Evolutionary conservation across 2,797 vertebrate genomes (phyloP).

Genomic region (Macropodus opercularis): DNA sequence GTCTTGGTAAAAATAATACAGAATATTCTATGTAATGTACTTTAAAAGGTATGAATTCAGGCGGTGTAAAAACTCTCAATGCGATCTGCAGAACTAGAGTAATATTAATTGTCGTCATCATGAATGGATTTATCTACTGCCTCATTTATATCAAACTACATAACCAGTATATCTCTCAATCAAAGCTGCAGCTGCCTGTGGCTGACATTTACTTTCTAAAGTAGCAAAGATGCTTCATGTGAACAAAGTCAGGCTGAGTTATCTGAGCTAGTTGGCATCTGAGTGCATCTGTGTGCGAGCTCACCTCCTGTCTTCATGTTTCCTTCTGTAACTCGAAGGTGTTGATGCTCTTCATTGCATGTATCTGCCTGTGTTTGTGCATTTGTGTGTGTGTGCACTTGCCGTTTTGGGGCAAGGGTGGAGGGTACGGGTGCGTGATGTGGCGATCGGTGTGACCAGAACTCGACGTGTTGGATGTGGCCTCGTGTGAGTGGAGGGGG

Average conservation of each 20-base stretch:
- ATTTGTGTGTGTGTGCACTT: conserved; percentile 48
- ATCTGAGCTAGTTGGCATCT: neutral
- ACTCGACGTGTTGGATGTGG: conserved; percentile 52
- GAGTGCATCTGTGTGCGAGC: conserved; percentile 12
- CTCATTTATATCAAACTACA: too few species aligned
- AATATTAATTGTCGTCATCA: too few species aligned
- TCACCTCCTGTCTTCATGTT: conserved; percentile 16
- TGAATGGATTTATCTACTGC: too few species aligned
- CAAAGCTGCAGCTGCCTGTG: too few species aligned
- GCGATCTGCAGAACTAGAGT: too few species aligned
- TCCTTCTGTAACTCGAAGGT: conserved; percentile 34
- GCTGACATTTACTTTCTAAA: too few species aligned
- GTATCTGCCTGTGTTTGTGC: conserved; percentile 34
- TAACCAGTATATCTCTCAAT: too few species aligned
- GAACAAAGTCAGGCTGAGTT: neutral
- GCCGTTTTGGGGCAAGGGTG: conserved; percentile 14
- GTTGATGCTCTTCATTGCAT: conserved; percentile 40
- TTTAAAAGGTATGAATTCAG: too few species aligned
- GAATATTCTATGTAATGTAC: too few species aligned
- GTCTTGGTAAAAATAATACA: too few species aligned
- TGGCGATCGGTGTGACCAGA: conserved; percentile 44
- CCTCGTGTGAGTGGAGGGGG: conserved; percentile 36
- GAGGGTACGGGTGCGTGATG: conserved; percentile 20
- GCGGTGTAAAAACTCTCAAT: too few species aligned
- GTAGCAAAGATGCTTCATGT: too few species aligned